Percentiles rank a stretch among this genome's conserved stretches.
phyloP scores from a whole-genome alignment of 2,797 vertebrate genomes.

The Sciurus vulgaris region DNA sequence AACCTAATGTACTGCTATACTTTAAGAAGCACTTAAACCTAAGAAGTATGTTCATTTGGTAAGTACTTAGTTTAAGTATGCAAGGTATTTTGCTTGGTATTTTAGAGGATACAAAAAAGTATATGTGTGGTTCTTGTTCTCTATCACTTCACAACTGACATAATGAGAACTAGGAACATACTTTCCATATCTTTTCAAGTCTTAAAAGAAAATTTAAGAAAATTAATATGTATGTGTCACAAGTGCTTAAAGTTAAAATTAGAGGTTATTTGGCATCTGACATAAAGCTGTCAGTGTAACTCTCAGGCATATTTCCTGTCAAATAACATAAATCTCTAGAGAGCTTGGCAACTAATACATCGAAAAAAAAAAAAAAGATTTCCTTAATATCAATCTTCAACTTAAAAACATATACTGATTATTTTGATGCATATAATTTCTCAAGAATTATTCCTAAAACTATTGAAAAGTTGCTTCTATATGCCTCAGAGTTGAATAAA shows the following conservation, averaged over 20 bases:
- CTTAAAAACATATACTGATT: slow-evolving; percentile 18
- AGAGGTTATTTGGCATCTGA: background rate
- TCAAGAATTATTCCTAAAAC: background rate
- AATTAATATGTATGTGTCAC: background rate
- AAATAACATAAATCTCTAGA: background rate
- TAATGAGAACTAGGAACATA: background rate
- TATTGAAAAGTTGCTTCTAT: background rate
- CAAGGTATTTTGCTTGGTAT: background rate
- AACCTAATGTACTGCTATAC: background rate
- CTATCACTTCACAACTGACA: background rate
- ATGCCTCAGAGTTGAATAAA: background rate
- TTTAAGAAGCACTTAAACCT: slow-evolving; percentile 7
- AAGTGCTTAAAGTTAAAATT: slow-evolving; percentile 41
- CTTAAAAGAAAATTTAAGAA: background rate
- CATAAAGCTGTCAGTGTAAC: background rate
- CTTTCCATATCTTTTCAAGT: slow-evolving; percentile 17
- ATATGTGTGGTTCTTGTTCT: background rate
- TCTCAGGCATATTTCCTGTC: background rate
- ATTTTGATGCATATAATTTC: background rate
- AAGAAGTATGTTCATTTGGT: slow-evolving; percentile 5
- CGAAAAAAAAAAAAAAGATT: background rate
- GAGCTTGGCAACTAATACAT: background rate
- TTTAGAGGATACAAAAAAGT: background rate
- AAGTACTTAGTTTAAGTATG: background rate
- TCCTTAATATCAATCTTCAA: background rate